Conservation (phyloP, 2,797 vertebrate species). For the Coregonus suidteri region DNA sequence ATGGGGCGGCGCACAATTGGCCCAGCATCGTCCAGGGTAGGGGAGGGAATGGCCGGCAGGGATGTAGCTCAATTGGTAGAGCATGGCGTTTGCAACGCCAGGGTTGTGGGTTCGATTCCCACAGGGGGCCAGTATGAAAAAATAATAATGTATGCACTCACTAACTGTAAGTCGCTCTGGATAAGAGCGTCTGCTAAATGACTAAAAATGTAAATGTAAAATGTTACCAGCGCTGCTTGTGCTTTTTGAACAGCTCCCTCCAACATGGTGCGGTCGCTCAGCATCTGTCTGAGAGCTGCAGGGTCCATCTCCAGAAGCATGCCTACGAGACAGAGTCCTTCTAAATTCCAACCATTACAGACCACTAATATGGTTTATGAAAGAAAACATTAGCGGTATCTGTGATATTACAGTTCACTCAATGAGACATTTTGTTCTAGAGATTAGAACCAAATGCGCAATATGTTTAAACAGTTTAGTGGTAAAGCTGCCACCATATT, state of each 20-base stretch:
- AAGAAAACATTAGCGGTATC: background rate
- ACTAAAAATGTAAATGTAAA: no score
- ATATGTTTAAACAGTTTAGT: background rate
- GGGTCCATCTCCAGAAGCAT: constrained; percentile 82
- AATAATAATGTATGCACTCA: no score
- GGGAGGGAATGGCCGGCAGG: no score
- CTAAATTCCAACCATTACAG: background rate
- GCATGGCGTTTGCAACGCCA: no score
- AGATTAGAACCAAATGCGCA: background rate
- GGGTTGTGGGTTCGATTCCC: no score
- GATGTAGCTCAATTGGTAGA: no score
- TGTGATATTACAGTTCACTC: background rate
- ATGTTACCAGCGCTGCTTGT: constrained; percentile 63
- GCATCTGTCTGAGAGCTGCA: constrained; percentile 65
- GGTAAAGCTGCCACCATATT: background rate
- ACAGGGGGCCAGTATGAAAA: no score
- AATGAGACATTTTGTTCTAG: background rate
- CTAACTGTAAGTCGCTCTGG: no score
- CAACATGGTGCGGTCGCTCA: constrained; percentile 67
- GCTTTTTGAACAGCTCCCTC: constrained; percentile 77
- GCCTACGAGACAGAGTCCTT: constrained; percentile 59
- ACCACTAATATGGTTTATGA: background rate
- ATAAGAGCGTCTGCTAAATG: no score
- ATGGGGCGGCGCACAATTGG: no score
- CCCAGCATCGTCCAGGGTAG: no score